These are phyloP conservation scores for Aphaenogaster floridana DNA, from an alignment of 1,140 invertebrate species.

Conservation along the genomic window DNA sequence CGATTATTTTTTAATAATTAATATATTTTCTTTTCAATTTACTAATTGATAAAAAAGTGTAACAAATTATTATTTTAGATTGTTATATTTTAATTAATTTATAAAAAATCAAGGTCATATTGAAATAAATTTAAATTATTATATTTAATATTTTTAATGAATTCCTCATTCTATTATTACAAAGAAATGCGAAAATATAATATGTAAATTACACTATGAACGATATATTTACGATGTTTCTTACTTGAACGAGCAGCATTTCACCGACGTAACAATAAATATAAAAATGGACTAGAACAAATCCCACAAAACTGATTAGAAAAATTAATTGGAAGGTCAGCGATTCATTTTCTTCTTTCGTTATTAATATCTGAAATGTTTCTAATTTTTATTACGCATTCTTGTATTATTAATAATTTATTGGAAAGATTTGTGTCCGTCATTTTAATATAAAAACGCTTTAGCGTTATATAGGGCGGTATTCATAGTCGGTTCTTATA, in stretches of 20 bases:
- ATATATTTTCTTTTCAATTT: background rate
- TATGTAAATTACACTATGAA: background rate
- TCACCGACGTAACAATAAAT: slow-evolving; percentile 70
- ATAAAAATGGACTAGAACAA: slow-evolving; percentile 53
- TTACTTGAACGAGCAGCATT: slow-evolving; percentile 56
- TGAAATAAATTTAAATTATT: background rate
- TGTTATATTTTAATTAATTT: background rate
- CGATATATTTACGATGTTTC: background rate
- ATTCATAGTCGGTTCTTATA: too few relatives aligned
- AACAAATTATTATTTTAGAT: background rate
- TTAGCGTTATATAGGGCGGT: too few relatives aligned
- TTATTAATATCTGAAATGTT: slow-evolving; percentile 43
- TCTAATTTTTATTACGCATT: background rate
- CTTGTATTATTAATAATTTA: background rate
- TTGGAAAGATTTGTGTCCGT: background rate
- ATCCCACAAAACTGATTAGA: slow-evolving; percentile 35
- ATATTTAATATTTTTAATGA: too few relatives aligned
- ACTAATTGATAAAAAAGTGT: background rate
- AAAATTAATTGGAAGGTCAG: slow-evolving; percentile 43
- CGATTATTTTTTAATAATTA: background rate
- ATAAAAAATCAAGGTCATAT: background rate
- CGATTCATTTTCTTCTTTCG: background rate
- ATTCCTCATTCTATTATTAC: background rate
- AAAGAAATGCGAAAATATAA: background rate
- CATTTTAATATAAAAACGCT: background rate